Conservation (phyloP, 2,888 invertebrate species). For the Drosophila pegasa region DNA sequence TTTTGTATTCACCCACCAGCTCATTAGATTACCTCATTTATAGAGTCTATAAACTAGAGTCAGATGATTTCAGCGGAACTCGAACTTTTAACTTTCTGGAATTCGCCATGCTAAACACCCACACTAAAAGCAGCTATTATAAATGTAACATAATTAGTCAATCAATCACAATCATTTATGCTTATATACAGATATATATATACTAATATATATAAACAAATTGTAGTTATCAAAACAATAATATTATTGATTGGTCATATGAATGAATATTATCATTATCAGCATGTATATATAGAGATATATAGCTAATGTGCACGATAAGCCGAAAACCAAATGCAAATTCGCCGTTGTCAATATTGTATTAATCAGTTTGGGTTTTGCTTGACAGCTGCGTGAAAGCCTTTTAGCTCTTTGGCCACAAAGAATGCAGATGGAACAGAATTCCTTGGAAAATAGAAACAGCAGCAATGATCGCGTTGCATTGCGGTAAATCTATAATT, state of each 20-base stretch:
- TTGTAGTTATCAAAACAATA: constrained; percentile 32
- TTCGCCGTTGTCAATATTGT: constrained; percentile 11
- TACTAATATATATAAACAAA: background rate
- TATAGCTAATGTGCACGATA: constrained; percentile 24
- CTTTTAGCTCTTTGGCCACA: constrained; percentile 3
- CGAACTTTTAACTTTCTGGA: background rate
- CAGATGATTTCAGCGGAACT: background rate
- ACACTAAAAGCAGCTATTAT: background rate
- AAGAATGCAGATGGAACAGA: constrained; percentile 33
- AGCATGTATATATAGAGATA: constrained; percentile 11
- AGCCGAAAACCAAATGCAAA: constrained; percentile 35
- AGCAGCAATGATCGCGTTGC: background rate
- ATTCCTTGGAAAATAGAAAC: background rate
- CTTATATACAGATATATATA: background rate
- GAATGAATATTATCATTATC: constrained; percentile 36
- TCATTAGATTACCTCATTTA: no score
- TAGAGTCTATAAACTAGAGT: no score
- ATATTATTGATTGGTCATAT: constrained; percentile 40
- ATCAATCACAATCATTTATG: background rate
- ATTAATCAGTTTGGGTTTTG: constrained; percentile 15
- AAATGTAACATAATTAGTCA: background rate
- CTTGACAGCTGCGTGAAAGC: constrained; percentile 30
- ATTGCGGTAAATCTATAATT: constrained; percentile 32
- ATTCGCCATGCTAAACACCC: background rate
- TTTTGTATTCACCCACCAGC: no score